Conservation (phyloP, 30 jellyfish, hydroid and myxozoan species). For the Aurelia sp. region DNA sequence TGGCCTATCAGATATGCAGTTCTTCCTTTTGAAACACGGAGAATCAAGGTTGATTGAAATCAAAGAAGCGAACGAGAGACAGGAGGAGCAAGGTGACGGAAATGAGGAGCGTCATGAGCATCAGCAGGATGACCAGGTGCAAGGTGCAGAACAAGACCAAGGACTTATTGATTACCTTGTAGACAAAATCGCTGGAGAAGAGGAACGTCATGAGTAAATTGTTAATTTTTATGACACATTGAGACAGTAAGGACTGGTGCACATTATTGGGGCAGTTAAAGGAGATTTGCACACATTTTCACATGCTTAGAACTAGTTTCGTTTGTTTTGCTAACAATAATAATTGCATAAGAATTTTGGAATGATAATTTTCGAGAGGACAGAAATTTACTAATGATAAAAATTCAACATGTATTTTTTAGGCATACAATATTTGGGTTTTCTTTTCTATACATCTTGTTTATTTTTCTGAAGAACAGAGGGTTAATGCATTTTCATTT, state of each 20-base stretch:
- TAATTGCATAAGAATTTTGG: background rate
- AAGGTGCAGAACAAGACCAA: constrained; percentile 33
- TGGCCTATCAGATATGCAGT: constrained; percentile 97
- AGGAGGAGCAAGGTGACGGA: constrained; percentile 51
- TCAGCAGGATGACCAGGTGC: background rate
- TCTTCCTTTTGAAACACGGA: constrained; percentile 96
- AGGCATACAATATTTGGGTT: constrained; percentile 4
- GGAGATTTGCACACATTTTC: background rate
- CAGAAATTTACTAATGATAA: too few relatives aligned
- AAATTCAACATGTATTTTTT: background rate
- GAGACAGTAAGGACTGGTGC: background rate
- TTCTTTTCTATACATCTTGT: constrained; percentile 8
- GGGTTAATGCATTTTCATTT: too few relatives aligned
- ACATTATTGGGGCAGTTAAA: constrained; percentile 5
- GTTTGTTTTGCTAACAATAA: background rate
- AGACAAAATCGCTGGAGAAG: constrained; percentile 53
- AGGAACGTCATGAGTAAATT: constrained; percentile 10
- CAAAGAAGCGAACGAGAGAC: constrained; percentile 93
- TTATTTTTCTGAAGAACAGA: too few relatives aligned
- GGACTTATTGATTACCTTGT: constrained; percentile 72
- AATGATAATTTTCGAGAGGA: constrained; percentile 10
- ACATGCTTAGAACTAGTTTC: background rate
- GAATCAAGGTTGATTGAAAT: constrained; percentile 96
- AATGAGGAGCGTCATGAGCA: background rate
- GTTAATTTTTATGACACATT: too few relatives aligned